Evolutionary conservation across 2,113 vertebrate species (phyloP).

Genomic region (Laticauda colubrina): DNA sequence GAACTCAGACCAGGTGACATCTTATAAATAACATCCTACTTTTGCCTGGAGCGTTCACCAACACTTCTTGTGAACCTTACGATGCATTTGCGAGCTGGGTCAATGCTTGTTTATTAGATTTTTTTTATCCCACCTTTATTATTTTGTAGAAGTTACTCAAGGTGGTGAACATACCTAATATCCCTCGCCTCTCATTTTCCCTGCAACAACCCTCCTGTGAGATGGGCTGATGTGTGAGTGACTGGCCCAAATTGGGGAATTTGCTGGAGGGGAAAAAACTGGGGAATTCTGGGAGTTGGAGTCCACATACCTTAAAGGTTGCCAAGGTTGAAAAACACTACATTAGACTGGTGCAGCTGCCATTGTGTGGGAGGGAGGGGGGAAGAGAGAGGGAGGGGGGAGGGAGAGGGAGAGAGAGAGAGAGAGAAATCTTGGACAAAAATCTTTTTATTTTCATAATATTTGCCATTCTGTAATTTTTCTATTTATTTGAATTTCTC

Average conservation of each 20-base stretch:
- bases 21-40: neutral
- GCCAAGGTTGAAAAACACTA: neutral
- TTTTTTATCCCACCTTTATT: too few relatives aligned
- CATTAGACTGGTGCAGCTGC: neutral
- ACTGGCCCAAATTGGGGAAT: neutral
- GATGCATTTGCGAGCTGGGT: neutral
- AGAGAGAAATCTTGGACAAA: neutral
- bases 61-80: neutral
- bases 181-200: too few relatives aligned
- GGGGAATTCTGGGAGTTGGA: neutral
- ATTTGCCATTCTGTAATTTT: neutral
- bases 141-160: too few relatives aligned
- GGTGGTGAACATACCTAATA: too few relatives aligned
- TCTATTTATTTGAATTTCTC: neutral
- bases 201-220: too few relatives aligned
- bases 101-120: neutral
- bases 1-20: conserved; percentile 90
- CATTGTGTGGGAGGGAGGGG: too few relatives aligned
- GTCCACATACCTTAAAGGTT: neutral
- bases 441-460: neutral
- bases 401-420: too few relatives aligned
- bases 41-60: neutral
- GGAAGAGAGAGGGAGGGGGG: too few relatives aligned
- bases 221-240: neutral
- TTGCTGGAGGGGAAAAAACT: neutral